These are phyloP conservation scores for Xiphophorus birchmanni DNA, from an alignment of 2,797 vertebrate genomes.

Conservation along the genomic window DNA sequence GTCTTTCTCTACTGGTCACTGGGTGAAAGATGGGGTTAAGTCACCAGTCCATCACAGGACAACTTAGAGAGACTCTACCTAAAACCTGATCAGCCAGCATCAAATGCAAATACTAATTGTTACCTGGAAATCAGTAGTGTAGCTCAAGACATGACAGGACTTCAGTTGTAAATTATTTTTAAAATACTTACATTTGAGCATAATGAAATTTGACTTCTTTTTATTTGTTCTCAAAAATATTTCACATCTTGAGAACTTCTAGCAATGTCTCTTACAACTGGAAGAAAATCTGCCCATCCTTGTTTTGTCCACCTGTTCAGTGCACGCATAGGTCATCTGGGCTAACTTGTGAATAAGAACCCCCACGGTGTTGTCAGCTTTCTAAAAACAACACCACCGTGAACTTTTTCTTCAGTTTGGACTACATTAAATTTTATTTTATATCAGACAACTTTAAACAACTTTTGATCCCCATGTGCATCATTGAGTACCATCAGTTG, in stretches of 20 bases:
- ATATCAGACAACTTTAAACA: background rate
- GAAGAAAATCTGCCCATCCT: background rate
- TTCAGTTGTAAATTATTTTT: background rate
- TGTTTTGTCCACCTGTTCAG: background rate
- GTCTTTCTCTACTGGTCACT: background rate
- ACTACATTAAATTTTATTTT: background rate
- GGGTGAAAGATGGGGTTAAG: background rate
- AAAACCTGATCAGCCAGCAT: background rate
- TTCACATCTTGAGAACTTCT: background rate
- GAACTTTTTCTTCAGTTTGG: background rate
- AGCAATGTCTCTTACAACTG: background rate
- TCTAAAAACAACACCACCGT: background rate
- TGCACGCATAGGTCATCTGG: background rate
- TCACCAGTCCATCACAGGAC: background rate
- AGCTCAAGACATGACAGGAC: background rate
- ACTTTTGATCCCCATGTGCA: background rate
- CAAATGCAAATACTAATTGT: no score
- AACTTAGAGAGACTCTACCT: background rate
- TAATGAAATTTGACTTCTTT: background rate
- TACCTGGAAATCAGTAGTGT: no score
- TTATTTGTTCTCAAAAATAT: background rate
- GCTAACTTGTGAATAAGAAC: background rate
- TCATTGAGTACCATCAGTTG: background rate
- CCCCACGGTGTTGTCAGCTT: background rate
- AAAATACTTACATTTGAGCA: background rate